Evolutionary conservation across 2,113 vertebrate species (phyloP).

Genomic region (Alectura lathami): DNA sequence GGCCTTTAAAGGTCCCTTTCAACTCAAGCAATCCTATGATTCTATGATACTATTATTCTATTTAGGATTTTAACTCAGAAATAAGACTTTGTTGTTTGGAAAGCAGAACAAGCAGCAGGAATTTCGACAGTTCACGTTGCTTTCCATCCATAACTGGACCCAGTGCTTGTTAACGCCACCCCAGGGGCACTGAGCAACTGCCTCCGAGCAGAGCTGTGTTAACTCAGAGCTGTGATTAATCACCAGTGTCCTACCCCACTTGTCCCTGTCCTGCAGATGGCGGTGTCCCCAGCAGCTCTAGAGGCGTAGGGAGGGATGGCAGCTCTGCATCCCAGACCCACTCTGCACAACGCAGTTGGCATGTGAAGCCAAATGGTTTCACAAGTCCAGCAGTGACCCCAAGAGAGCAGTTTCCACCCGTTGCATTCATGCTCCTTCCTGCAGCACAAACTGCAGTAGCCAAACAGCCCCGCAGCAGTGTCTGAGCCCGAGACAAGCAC

Average conservation of each 20-base stretch:
- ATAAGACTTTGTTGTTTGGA: neutral
- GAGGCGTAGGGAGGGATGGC: fast-evolving
- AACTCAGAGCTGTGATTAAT: neutral
- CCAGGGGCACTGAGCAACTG: neutral
- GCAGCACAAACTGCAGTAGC: neutral
- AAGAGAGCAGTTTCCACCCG: neutral
- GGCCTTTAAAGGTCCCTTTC: no score
- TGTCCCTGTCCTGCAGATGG: no score
- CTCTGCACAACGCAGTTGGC: fast-evolving
- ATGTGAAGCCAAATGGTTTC: neutral
- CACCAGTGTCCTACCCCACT: neutral
- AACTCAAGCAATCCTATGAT: no score
- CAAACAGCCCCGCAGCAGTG: neutral
- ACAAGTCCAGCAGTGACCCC: neutral
- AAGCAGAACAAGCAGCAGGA: neutral
- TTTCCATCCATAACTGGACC: neutral
- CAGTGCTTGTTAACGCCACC: neutral
- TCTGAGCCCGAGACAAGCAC: neutral
- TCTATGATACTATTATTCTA: no score
- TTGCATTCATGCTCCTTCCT: neutral
- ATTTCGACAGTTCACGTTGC: neutral
- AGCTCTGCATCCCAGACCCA: no score
- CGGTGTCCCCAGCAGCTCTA: neutral
- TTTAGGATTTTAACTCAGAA: neutral
- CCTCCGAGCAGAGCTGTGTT: neutral